Conservation (phyloP, 1,140 invertebrate genomes). For the Luehdorfia chinensis region DNA sequence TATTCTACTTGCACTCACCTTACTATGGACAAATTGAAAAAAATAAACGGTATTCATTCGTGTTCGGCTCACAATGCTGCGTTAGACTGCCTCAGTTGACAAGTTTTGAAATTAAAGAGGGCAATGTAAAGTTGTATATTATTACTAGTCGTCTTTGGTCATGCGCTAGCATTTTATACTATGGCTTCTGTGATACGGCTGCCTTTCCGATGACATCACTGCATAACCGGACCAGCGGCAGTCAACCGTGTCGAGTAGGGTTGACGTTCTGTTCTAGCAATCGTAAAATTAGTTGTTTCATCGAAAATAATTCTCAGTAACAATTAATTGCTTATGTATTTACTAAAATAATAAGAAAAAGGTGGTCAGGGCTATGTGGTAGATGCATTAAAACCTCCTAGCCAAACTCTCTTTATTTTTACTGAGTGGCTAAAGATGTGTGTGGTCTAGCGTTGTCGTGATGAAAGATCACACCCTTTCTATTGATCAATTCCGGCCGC, state of each 20-base stretch:
- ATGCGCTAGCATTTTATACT: conserved; percentile 26
- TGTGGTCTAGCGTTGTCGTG: no score
- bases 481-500: no score
- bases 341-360: no score
- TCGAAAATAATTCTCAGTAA: not conserved
- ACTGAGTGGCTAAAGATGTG: no score
- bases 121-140: conserved; percentile 45
- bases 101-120: conserved; percentile 32
- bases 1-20: conserved; percentile 66
- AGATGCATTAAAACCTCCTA: no score
- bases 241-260: conserved; percentile 11
- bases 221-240: conserved; percentile 38
- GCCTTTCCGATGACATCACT: conserved; percentile 63
- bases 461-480: no score
- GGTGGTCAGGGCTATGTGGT: no score
- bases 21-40: conserved; percentile 37
- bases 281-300: not conserved
- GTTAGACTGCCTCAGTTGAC: conserved; percentile 24
- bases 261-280: conserved; percentile 13
- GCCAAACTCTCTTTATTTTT: no score
- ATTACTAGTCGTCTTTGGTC: conserved; percentile 27
- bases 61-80: conserved; percentile 31
- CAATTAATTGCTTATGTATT: no score
- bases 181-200: conserved; percentile 63
- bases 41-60: conserved; percentile 21